These are phyloP conservation scores for Choristoneura rosaceana DNA, from an alignment of 2,888 invertebrate genomes.

Conservation along the genomic window DNA sequence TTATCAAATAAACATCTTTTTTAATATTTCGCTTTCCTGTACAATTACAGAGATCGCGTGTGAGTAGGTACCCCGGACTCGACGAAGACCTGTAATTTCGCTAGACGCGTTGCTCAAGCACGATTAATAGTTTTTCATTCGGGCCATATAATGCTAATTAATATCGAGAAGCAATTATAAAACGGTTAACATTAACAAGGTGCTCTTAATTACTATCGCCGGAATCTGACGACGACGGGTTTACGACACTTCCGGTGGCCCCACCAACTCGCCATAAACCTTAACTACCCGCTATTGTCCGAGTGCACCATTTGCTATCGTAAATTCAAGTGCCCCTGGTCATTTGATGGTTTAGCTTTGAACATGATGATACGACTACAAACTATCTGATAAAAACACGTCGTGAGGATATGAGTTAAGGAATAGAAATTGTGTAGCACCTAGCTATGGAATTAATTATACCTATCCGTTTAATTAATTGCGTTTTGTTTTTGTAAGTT, in stretches of 20 bases:
- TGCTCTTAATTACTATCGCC: conserved; percentile 78
- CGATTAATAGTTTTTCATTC: conserved; percentile 32
- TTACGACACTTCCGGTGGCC: conserved; percentile 79
- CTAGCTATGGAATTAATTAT: background rate
- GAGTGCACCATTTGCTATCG: conserved; percentile 66
- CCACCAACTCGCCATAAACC: conserved; percentile 68
- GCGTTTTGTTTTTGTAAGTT: background rate
- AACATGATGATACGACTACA: conserved; percentile 44
- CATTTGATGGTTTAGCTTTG: conserved; percentile 62
- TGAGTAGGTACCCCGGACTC: conserved; percentile 16
- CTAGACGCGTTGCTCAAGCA: conserved; percentile 26
- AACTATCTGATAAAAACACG: conserved; percentile 32
- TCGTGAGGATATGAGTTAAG: background rate
- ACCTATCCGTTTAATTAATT: conserved; percentile 3
- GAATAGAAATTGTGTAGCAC: conserved; percentile 3
- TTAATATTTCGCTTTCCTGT: conserved; percentile 41
- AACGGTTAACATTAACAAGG: conserved; percentile 82
- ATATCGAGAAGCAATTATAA: conserved; percentile 73
- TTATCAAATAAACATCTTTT: conserved; percentile 38
- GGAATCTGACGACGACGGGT: conserved; percentile 74
- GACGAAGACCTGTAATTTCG: conserved; percentile 38
- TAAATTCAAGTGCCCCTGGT: conserved; percentile 68
- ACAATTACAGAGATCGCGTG: conserved; percentile 40
- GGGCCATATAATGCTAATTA: conserved; percentile 65
- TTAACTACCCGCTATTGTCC: conserved; percentile 60